Evolutionary conservation across 1,140 invertebrate genomes (phyloP).

Genomic region (Zaprionus ornatus): DNA sequence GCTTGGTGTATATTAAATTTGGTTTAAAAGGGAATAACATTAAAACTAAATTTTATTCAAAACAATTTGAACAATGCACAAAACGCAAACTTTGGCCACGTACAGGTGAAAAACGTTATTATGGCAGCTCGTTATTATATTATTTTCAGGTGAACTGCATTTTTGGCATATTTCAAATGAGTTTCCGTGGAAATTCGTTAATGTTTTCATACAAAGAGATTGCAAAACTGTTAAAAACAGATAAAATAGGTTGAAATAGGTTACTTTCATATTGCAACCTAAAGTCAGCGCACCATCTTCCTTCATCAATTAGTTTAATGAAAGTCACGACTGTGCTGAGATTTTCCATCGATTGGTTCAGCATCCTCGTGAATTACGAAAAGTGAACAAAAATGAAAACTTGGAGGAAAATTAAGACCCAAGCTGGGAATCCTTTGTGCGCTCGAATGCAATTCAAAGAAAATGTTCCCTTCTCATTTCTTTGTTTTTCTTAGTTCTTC

Average conservation of each 20-base stretch:
- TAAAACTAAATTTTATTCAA: conserved; percentile 18
- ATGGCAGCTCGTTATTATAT: background rate
- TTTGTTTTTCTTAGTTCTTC: conserved; percentile 9
- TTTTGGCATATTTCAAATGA: background rate
- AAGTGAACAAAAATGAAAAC: background rate
- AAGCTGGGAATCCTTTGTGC: conserved; percentile 30
- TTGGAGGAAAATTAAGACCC: conserved; percentile 29
- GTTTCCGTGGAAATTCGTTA: background rate
- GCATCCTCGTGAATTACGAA: conserved; percentile 16
- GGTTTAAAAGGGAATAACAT: conserved; percentile 9
- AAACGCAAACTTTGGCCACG: background rate
- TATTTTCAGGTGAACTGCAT: background rate
- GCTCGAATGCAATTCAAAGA: conserved; percentile 48
- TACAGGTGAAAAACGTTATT: background rate
- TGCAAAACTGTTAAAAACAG: background rate
- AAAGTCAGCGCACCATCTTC: background rate
- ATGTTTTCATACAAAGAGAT: background rate
- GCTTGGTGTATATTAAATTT: conserved; percentile 15
- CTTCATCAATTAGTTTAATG: conserved; percentile 39
- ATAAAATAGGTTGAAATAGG: too few species aligned
- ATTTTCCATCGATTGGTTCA: conserved; percentile 23
- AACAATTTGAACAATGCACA: background rate
- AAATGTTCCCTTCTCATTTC: conserved; percentile 10
- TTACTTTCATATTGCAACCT: background rate
- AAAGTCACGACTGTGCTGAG: conserved; percentile 4